These are phyloP conservation scores for Zaprionus africanus DNA, from an alignment of 1,140 invertebrate species.

Conservation along the genomic window DNA sequence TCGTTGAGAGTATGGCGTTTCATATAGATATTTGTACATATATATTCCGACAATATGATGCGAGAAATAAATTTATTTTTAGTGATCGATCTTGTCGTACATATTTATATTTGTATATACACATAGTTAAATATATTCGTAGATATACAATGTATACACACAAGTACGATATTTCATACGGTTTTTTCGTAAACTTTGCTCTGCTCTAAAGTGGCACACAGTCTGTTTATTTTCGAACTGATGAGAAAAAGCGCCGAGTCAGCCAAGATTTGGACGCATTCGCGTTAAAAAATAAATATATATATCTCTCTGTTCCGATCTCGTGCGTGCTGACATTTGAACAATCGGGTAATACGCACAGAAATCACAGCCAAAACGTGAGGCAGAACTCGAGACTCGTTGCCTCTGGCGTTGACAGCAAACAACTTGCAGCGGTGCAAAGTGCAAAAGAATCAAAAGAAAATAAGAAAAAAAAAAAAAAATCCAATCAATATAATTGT, in stretches of 20 bases:
- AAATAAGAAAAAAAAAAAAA: neutral
- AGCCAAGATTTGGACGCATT: slow-evolving; percentile 55
- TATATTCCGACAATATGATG: slow-evolving; percentile 40
- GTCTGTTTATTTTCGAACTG: slow-evolving; percentile 82
- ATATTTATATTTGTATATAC: slow-evolving; percentile 30
- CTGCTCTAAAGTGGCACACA: slow-evolving; percentile 75
- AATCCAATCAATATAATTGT: slow-evolving; percentile 3
- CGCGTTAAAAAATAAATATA: slow-evolving; percentile 25
- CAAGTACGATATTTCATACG: slow-evolving; percentile 60
- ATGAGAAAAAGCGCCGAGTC: slow-evolving; percentile 66
- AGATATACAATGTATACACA: slow-evolving; percentile 28
- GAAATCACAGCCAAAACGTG: slow-evolving; percentile 49
- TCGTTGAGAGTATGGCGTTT: slow-evolving; percentile 33
- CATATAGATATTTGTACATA: slow-evolving; percentile 24
- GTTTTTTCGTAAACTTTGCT: slow-evolving; percentile 62
- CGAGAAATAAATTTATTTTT: slow-evolving; percentile 72
- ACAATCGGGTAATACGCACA: slow-evolving; percentile 20
- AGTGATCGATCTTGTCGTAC: slow-evolving; percentile 78
- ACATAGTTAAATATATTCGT: slow-evolving; percentile 26
- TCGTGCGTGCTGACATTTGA: slow-evolving; percentile 54
- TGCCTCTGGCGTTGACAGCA: slow-evolving; percentile 40
- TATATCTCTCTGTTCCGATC: slow-evolving; percentile 19
- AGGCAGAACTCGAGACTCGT: slow-evolving; percentile 27
- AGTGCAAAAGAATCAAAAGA: slow-evolving; percentile 20
- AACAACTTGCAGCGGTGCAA: slow-evolving; percentile 42